These are phyloP conservation scores for Panthera uncia DNA, from an alignment of 2,113 vertebrate genomes.

Conservation along the genomic window DNA sequence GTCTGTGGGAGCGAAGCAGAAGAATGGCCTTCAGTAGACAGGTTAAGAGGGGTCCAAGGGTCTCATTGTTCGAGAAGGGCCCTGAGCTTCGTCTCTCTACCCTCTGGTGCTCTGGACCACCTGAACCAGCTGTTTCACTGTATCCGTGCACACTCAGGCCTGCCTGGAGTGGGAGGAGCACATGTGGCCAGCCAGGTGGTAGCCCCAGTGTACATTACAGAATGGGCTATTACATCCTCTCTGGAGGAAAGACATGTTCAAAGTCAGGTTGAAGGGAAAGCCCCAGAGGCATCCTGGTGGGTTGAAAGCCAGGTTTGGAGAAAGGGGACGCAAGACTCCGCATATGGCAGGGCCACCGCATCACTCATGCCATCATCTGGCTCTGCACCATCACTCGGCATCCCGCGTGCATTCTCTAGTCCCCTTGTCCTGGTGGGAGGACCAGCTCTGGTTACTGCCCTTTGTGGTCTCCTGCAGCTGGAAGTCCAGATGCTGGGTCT, in stretches of 20 bases:
- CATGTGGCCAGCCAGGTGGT: neutral
- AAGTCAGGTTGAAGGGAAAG: neutral
- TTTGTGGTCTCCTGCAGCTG: slow-evolving; percentile 8
- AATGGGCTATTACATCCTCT: neutral
- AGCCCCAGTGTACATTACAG: neutral
- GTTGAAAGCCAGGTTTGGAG: neutral
- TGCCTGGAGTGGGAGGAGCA: neutral
- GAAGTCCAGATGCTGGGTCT: slow-evolving; percentile 15
- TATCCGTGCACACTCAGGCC: neutral
- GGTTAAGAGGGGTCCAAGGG: neutral
- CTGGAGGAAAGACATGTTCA: neutral
- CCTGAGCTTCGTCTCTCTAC: neutral
- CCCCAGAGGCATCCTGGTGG: neutral
- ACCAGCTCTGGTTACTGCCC: neutral
- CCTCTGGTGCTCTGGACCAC: neutral
- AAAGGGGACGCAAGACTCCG: neutral
- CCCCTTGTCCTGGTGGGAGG: neutral
- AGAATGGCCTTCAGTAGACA: neutral
- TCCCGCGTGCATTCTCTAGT: neutral
- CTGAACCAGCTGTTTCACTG: neutral
- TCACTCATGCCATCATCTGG: neutral
- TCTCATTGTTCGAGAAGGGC: neutral
- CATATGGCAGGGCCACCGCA: accelerated
- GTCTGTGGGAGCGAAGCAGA: neutral
- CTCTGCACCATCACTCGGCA: neutral